Conservation (phyloP, 2,797 vertebrate species). For the Neoniphon sammara region DNA sequence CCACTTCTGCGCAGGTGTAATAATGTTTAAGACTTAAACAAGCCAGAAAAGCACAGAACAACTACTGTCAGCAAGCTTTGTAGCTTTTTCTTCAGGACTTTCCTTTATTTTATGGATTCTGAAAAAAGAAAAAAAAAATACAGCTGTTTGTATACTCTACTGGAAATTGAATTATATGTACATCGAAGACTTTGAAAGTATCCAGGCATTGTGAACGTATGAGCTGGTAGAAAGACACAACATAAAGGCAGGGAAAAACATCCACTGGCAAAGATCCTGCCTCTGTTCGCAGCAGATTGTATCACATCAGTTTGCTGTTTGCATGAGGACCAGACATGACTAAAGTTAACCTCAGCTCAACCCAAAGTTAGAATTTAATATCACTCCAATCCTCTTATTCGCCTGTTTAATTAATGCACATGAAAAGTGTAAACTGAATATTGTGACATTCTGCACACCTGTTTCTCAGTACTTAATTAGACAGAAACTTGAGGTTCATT, state of each 20-base stretch:
- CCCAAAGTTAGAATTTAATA: not conserved
- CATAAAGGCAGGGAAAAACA: not conserved
- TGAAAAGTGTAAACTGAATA: constrained; percentile 6
- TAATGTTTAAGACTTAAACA: too few relatives aligned
- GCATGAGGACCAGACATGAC: not conserved
- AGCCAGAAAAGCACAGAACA: too few relatives aligned
- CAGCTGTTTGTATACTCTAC: not conserved
- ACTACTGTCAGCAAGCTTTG: too few relatives aligned
- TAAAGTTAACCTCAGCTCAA: not conserved
- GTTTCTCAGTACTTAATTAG: not conserved
- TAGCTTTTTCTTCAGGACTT: not conserved
- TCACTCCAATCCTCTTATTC: not conserved
- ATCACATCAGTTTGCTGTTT: not conserved
- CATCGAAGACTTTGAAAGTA: not conserved
- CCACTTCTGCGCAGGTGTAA: too few relatives aligned
- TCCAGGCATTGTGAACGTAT: not conserved
- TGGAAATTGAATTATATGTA: not conserved
- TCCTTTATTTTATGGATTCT: not conserved
- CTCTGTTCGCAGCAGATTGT: not conserved
- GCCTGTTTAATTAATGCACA: not conserved
- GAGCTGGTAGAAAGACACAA: not conserved
- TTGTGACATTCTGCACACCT: not conserved
- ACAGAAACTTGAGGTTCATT: not conserved
- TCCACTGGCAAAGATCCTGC: not conserved
- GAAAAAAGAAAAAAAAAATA: not conserved